phyloP scores from a whole-genome alignment of 2,113 vertebrate genomes.

The Bufo bufo region DNA sequence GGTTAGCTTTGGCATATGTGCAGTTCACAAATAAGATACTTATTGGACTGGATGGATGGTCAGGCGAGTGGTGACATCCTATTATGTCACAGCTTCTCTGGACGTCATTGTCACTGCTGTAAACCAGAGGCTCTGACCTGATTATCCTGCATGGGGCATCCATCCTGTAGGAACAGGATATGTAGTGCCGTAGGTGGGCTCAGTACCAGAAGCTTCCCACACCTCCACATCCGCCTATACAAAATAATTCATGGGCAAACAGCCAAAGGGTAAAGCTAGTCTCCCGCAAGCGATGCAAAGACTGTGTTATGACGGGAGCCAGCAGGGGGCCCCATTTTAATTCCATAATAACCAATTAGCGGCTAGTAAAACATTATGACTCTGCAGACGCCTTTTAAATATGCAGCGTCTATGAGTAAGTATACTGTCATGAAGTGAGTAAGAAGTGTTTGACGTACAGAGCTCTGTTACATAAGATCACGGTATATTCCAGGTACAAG shows the following conservation, averaged over 20 bases:
- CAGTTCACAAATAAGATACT: too few species aligned
- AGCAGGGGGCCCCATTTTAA: neutral
- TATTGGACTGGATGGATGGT: too few species aligned
- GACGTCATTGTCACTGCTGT: too few species aligned
- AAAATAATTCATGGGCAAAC: neutral
- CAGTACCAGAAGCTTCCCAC: too few species aligned
- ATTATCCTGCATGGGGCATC: neutral
- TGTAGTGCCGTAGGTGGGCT: too few species aligned
- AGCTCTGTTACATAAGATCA: neutral
- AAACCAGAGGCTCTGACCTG: too few species aligned
- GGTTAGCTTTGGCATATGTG: too few species aligned
- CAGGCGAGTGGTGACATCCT: too few species aligned
- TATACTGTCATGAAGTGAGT: neutral
- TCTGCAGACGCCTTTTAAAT: neutral
- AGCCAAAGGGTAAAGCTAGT: neutral
- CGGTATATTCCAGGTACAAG: neutral
- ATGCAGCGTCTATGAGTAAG: neutral
- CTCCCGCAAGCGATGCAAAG: neutral
- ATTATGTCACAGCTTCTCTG: too few species aligned
- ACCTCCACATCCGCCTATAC: too few species aligned
- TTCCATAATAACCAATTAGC: neutral
- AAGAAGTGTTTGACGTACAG: neutral
- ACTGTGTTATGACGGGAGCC: too few species aligned
- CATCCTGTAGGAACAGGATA: too few species aligned
- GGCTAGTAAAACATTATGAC: neutral